Conservation (phyloP, 2,797 vertebrate genomes). For the Sciaenops ocellatus region DNA sequence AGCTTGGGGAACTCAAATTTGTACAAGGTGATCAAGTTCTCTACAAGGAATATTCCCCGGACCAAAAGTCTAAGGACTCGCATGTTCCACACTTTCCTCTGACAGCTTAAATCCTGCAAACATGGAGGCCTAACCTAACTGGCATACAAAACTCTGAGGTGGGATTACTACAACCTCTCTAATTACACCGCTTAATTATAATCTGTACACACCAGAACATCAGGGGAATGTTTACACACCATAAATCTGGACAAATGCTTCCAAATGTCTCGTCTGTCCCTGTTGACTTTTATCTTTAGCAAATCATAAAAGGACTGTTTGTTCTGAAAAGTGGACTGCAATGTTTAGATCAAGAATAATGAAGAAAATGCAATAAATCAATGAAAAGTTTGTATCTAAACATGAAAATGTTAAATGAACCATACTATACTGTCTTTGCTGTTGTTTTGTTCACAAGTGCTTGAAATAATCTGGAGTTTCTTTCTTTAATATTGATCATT, state of each 20-base stretch:
- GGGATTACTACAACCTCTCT: not conserved
- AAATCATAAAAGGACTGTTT: not conserved
- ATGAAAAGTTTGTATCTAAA: not conserved
- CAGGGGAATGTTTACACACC: conserved; percentile 5
- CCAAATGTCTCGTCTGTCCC: not conserved
- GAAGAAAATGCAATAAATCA: not conserved
- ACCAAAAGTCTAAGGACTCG: conserved; percentile 76
- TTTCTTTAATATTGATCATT: not conserved
- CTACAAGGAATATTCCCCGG: conserved; percentile 62
- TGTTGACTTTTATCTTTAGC: not conserved
- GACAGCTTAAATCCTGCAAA: conserved; percentile 39
- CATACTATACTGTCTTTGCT: not conserved
- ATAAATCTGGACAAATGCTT: not conserved
- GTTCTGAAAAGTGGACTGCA: not conserved
- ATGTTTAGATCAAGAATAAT: not conserved
- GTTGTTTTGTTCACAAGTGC: conserved; percentile 44
- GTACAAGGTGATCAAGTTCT: conserved; percentile 74
- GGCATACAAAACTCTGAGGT: not conserved
- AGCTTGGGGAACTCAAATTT: conserved; percentile 65
- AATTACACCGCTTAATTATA: not conserved
- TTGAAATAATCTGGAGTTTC: conserved; percentile 13
- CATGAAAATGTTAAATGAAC: not conserved
- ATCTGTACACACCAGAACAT: not conserved
- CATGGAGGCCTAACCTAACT: conserved; percentile 7
- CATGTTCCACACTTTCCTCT: conserved; percentile 86